A percentile compares a stretch with the other conserved stretches of the same genome.
These are phyloP conservation scores for Cyprinodon tularosa DNA, from an alignment of 2,113 vertebrate genomes.

Conservation along the genomic window DNA sequence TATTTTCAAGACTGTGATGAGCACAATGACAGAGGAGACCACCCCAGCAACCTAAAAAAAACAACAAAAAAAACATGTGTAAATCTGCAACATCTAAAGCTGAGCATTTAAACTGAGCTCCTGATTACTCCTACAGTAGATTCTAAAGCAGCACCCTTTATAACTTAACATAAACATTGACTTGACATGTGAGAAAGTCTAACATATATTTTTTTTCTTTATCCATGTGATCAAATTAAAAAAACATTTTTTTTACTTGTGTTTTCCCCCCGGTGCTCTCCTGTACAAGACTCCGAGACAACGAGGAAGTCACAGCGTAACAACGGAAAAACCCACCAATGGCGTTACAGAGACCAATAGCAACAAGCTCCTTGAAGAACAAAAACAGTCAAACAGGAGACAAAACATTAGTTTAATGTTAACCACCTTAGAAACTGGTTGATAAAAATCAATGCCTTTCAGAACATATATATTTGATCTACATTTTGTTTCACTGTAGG, in stretches of 20 bases:
- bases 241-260: constrained; percentile 79
- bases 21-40: constrained; percentile 85
- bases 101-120: background rate
- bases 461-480: background rate
- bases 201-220: constrained; percentile 7
- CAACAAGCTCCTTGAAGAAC: constrained; percentile 86
- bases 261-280: constrained; percentile 91
- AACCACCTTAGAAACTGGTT: background rate
- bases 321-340: constrained; percentile 91
- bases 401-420: background rate
- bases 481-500: background rate
- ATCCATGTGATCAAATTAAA: background rate
- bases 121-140: background rate
- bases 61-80: background rate
- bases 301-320: constrained; percentile 88
- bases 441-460: background rate
- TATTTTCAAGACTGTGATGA: constrained; percentile 88
- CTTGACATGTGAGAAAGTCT: background rate
- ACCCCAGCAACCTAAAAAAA: constrained; percentile 83
- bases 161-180: background rate
- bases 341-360: constrained; percentile 87
- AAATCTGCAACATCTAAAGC: background rate
- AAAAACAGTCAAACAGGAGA: constrained; percentile 9
- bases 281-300: constrained; percentile 93
- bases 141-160: too few species aligned